Percentiles rank a stretch among this genome's conserved stretches.
phyloP scores from a whole-genome alignment of 2,797 vertebrate genomes.

The Phrynocephalus forsythii region DNA sequence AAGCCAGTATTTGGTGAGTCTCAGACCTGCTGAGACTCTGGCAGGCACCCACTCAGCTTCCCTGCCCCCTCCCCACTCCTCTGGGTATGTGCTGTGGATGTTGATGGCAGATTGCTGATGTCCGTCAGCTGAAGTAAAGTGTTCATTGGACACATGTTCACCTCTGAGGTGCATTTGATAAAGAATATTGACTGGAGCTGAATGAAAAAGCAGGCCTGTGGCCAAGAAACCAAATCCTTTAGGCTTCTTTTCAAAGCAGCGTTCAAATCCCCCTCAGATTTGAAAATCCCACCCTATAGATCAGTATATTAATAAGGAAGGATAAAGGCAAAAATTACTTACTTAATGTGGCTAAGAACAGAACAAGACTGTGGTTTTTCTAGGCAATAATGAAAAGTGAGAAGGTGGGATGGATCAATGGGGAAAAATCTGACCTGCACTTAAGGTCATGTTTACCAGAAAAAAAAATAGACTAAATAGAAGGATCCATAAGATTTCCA shows the following conservation, averaged over 20 bases:
- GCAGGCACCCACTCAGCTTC: no score
- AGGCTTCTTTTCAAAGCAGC: constrained; percentile 15
- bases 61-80: no score
- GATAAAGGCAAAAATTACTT: constrained; percentile 26
- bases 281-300: constrained; percentile 23
- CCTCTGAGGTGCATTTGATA: constrained; percentile 4
- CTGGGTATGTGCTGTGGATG: background rate
- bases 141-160: background rate
- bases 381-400: constrained; percentile 11
- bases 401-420: background rate
- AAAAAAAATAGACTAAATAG: background rate
- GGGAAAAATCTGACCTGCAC: background rate
- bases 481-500: background rate
- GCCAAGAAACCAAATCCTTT: constrained; percentile 27
- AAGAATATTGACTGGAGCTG: constrained; percentile 9
- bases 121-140: constrained; percentile 10
- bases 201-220: constrained; percentile 19
- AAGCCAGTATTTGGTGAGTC: no score
- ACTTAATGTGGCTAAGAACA: background rate
- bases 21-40: no score
- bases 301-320: constrained; percentile 22
- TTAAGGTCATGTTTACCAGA: background rate
- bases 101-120: background rate
- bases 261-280: constrained; percentile 29
- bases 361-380: background rate